These are phyloP conservation scores for Acleris literana DNA, from an alignment of 2,888 invertebrate species.

Conservation along the genomic window DNA sequence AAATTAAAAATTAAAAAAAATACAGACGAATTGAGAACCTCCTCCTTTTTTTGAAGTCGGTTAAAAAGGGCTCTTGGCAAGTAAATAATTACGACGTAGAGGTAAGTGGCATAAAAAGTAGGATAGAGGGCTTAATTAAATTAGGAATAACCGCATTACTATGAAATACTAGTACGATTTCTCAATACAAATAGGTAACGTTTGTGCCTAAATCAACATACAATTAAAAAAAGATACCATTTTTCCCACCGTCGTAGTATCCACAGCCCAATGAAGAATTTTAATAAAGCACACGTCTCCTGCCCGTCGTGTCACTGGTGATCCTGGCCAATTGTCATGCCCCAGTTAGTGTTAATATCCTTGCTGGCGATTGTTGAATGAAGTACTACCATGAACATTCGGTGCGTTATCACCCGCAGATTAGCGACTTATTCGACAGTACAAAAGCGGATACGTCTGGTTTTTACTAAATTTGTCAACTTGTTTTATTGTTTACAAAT, in stretches of 20 bases:
- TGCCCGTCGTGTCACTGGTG: constrained; percentile 42
- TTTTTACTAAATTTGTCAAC: not conserved
- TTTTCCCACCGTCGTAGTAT: constrained; percentile 41
- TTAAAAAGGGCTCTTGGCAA: too few species aligned
- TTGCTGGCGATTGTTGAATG: constrained; percentile 56
- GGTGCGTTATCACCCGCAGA: constrained; percentile 37
- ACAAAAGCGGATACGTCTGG: constrained; percentile 21
- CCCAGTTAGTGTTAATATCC: constrained; percentile 59
- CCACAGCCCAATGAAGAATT: constrained; percentile 39
- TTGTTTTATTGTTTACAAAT: not conserved
- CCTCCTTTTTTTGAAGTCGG: too few species aligned
- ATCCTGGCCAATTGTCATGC: constrained; percentile 65
- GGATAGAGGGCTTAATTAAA: too few species aligned
- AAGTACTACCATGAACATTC: constrained; percentile 52
- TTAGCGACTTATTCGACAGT: constrained; percentile 25
- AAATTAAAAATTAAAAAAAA: too few species aligned
- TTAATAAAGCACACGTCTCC: constrained; percentile 45
- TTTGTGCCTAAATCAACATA: too few species aligned
- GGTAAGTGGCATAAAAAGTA: too few species aligned
- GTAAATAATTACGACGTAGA: too few species aligned
- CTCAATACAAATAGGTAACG: too few species aligned
- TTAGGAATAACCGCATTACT: too few species aligned
- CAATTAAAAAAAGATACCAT: constrained; percentile 61
- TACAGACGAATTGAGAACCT: too few species aligned
- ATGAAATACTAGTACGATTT: too few species aligned